Evolutionary conservation across 2,888 invertebrate genomes (phyloP).

Genomic region (Taphrorychus bicolor): DNA sequence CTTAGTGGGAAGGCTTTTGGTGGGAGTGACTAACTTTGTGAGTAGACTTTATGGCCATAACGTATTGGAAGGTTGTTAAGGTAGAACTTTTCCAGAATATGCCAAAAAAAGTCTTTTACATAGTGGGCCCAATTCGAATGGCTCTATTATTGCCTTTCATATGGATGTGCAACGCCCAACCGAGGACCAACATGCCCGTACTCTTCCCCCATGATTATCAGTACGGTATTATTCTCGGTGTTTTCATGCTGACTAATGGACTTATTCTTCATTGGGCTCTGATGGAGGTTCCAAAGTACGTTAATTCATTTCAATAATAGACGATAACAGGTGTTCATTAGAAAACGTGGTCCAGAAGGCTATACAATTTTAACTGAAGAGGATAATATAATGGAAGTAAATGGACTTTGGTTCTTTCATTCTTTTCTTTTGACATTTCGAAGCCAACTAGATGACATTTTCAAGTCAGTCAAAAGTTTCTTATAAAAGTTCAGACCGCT

Average conservation of each 20-base stretch:
- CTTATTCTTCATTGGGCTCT: constrained; percentile 13
- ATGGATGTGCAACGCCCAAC: constrained; percentile 33
- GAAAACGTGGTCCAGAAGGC: no score
- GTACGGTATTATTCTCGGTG: constrained; percentile 36
- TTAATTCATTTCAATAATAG: not conserved
- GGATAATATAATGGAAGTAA: no score
- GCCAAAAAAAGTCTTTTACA: not conserved
- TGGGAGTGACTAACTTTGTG: no score
- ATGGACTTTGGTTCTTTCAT: no score
- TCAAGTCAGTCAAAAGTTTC: no score
- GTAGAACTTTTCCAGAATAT: constrained; percentile 10
- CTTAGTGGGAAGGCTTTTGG: constrained; percentile 41
- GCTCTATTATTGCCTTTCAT: constrained; percentile 37
- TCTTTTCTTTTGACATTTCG: no score
- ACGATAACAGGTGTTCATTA: no score
- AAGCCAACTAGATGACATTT: no score
- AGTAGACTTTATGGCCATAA: no score
- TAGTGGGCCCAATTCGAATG: constrained; percentile 36
- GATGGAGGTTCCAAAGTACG: constrained; percentile 20
- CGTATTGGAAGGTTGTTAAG: no score
- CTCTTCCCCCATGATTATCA: constrained; percentile 32
- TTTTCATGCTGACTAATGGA: constrained; percentile 37
- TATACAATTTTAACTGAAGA: no score
- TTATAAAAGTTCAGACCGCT: no score
- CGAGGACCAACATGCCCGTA: constrained; percentile 25